Base-by-base conservation (phyloP, 2,797 vertebrate species). In the Aplochiton taeniatus region DNA sequence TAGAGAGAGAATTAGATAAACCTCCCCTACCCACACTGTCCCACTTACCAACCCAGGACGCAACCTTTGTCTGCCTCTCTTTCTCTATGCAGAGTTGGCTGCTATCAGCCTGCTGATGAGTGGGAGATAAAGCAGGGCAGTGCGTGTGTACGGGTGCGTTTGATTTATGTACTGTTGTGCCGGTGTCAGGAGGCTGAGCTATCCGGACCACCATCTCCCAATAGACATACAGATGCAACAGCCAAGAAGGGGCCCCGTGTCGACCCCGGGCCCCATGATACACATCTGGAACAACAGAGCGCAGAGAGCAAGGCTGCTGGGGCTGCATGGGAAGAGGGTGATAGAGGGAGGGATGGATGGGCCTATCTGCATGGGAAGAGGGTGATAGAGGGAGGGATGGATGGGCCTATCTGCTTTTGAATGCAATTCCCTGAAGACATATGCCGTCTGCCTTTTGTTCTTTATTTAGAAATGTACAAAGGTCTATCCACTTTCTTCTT, bases 141-240 rank as follows among this genome's bases (percentile, higher is more conserved):
- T 63, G 79, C 74, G 69, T 9, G 55, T 79, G 80, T 73, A 74
- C 76, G 84, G 75, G 85, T 72, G 83, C 44, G 63, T 86, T 89
- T 92, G 92, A 93, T 93, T 92, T 92, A 93, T 92, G 90, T 89
- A 85, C 89, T 83, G 84, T 88, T 92, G 89, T 91, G 89, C 89
- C 80, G 65, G 65, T 90, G 90, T 90, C 89, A 91, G 76, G 69
- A 72, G 70, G 82, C 73, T 54, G 67, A 73, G 31, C 82, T 92
- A 93, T 93, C 92, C 45, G 72, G 81, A 90, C 79, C 86, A 91
- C 84, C 81, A 93, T 93, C 91, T 92, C 79, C 86, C 90, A 80
- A 69, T 87, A 90, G 86, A 92, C 86, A 89, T 17, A 87, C 81
- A 78, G 86, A 83, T 54, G 85, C 83, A 87, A 92, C 89, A 89